Evolutionary conservation across 2,797 vertebrate species (phyloP).

Genomic region (Cryptoblepharus egeriae): DNA sequence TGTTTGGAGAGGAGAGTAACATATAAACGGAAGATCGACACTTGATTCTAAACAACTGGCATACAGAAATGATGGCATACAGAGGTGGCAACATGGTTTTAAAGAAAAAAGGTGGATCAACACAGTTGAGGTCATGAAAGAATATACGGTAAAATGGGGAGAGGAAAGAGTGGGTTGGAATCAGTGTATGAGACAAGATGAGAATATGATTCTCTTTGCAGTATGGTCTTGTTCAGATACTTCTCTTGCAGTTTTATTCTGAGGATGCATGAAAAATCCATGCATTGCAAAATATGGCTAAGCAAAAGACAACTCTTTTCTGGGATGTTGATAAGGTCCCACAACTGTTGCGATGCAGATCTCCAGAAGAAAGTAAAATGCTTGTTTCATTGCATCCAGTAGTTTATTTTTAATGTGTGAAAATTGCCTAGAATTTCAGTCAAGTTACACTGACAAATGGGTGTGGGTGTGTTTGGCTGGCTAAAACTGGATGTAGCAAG

Average conservation of each 20-base stretch:
- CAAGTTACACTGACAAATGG: neutral
- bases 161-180: too few species aligned
- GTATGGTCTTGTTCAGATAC: too few species aligned
- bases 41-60: too few species aligned
- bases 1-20: too few species aligned
- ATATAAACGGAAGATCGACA: too few species aligned
- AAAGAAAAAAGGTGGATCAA: too few species aligned
- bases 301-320: neutral
- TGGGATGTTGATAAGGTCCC: neutral
- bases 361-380: neutral
- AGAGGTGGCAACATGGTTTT: too few species aligned
- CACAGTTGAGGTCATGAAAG: too few species aligned
- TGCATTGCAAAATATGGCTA: neutral
- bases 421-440: neutral
- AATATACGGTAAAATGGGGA: too few species aligned
- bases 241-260: neutral
- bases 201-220: too few species aligned
- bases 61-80: too few species aligned
- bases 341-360: neutral
- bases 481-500: neutral
- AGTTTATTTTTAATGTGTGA: neutral
- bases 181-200: too few species aligned
- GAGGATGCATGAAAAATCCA: neutral
- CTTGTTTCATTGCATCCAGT: neutral
- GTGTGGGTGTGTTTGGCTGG: neutral